Evolutionary conservation across 2,113 vertebrate species (phyloP).

Genomic region (Sylvietta virens): DNA sequence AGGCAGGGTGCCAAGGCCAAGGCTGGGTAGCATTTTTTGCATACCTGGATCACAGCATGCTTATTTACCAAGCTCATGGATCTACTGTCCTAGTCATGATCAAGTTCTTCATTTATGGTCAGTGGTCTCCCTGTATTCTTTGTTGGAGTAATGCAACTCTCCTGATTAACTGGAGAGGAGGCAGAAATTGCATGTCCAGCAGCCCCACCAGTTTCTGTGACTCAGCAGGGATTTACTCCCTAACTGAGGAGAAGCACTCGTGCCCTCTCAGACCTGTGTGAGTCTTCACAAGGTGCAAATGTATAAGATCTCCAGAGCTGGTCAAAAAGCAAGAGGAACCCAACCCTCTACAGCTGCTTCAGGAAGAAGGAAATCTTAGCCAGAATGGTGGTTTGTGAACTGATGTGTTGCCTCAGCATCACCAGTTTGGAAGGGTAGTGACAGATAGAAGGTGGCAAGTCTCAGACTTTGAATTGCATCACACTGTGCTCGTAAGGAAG

Average conservation of each 20-base stretch:
- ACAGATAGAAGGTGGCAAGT: background rate
- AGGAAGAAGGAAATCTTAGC: background rate
- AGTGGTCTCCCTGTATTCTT: background rate
- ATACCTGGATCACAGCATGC: background rate
- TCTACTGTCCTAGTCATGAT: background rate
- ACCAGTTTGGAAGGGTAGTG: background rate
- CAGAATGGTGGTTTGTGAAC: background rate
- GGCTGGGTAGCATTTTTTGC: background rate
- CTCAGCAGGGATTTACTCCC: background rate
- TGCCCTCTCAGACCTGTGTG: background rate
- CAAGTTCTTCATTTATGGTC: background rate
- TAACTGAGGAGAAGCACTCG: background rate
- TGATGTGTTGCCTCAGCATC: background rate
- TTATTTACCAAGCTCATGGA: background rate
- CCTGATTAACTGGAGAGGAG: background rate
- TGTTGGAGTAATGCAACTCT: background rate
- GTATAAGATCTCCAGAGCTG: background rate
- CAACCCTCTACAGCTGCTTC: background rate
- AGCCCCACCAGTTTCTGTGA: fast-evolving
- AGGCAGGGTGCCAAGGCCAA: background rate
- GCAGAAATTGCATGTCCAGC: background rate
- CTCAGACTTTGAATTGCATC: background rate
- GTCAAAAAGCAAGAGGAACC: background rate
- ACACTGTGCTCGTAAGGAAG: background rate
- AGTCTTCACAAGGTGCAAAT: background rate